These are phyloP conservation scores for Aurelia sp. DNA, from an alignment of 30 jellyfish, hydroid and myxozoan species.

Conservation along the genomic window DNA sequence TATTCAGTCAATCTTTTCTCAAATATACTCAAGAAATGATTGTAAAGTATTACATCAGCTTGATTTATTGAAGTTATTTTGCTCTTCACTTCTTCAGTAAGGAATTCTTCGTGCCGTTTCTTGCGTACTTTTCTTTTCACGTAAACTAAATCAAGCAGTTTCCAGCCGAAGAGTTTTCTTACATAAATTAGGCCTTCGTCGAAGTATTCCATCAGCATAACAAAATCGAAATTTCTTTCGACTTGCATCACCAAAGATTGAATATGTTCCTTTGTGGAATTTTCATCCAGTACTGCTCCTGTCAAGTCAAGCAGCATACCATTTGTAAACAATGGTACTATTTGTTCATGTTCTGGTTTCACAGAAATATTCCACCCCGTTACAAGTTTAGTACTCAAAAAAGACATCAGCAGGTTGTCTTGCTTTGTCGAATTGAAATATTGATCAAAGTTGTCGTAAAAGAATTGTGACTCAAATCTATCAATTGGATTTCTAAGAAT, in stretches of 20 bases:
- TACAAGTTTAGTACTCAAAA: not conserved
- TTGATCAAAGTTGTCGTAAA: conserved; percentile 62
- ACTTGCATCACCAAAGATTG: conserved; percentile 42
- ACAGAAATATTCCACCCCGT: conserved; percentile 14
- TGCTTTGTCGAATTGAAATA: conserved; percentile 3
- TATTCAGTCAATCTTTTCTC: conserved; percentile 19
- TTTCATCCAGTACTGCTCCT: conserved; percentile 23
- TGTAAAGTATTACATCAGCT: conserved; percentile 60
- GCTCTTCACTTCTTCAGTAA: conserved; percentile 42
- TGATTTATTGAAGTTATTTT: conserved; percentile 44
- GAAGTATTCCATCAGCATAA: conserved; percentile 70
- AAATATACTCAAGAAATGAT: conserved; percentile 54
- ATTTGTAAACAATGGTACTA: conserved; percentile 31
- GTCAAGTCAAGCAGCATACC: conserved; percentile 75
- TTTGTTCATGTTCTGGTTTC: conserved; percentile 5
- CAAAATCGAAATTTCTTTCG: conserved; percentile 69
- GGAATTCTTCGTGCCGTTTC: conserved; percentile 35
- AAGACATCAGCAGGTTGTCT: conserved; percentile 40
- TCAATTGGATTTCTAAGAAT: conserved; percentile 78
- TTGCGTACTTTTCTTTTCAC: conserved; percentile 45
- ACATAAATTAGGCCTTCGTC: conserved; percentile 77
- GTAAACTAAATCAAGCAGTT: conserved; percentile 71
- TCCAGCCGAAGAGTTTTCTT: conserved; percentile 68
- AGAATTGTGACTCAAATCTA: conserved; percentile 71
- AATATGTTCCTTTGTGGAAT: not conserved